A percentile compares a stretch with the other conserved stretches of the same genome.
These are phyloP conservation scores for Nephrotoma guestfalica DNA, from an alignment of 2,888 invertebrate species.

Conservation along the genomic window DNA sequence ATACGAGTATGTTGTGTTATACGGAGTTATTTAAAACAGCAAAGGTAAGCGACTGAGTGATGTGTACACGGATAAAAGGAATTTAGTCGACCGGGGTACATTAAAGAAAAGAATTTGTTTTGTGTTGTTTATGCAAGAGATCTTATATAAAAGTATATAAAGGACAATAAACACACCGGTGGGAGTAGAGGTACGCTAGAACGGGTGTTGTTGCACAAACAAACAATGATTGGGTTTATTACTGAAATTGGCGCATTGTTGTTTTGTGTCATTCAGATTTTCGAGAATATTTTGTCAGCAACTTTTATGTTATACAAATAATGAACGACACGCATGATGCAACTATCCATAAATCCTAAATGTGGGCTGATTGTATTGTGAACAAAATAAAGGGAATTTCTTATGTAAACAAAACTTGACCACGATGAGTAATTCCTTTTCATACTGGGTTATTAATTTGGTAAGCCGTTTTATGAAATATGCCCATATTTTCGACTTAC, in stretches of 20 bases:
- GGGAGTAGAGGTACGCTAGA: neutral
- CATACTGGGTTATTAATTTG: too few species aligned
- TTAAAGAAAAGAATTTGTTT: neutral
- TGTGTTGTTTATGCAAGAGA: neutral
- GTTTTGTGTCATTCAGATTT: neutral
- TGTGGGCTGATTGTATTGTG: neutral
- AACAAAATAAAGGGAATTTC: neutral
- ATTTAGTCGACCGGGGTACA: neutral
- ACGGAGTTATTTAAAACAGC: neutral
- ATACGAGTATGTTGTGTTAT: neutral
- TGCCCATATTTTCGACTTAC: too few species aligned
- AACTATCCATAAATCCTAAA: neutral
- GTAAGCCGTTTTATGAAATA: neutral
- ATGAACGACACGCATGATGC: neutral
- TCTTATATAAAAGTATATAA: neutral
- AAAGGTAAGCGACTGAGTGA: neutral
- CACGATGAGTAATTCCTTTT: neutral
- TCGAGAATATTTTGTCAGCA: neutral
- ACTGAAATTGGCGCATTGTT: neutral
- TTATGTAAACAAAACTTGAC: neutral
- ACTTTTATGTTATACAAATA: neutral
- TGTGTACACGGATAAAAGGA: neutral
- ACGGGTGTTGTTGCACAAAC: neutral
- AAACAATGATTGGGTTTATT: neutral
- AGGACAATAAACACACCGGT: neutral